Base-by-base conservation (phyloP, 1,140 invertebrate species). In the Ectropis grisescens region DNA sequence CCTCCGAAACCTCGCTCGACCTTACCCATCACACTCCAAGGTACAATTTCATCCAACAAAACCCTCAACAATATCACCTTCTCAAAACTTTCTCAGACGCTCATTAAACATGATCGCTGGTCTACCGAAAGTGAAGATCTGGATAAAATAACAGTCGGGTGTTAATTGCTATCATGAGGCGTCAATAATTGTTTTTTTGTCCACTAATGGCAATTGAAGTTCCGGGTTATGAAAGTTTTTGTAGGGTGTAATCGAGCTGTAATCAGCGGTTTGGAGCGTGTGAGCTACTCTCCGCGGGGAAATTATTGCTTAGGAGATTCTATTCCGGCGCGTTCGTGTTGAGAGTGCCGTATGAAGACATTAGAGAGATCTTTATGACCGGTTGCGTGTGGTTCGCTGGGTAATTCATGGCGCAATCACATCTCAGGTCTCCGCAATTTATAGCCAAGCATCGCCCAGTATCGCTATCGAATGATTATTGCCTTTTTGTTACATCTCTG, bases 111-210 rank as follows among this genome's bases (percentile, higher is more conserved):
- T 50, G 56, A 64, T 58, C 45, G 57, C 47, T 34, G 34, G 48
- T 58, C 51, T 49, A 53, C 52, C 50, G 44, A 61, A 66, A 57
- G 55, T 48, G 57, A 55, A 54, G 54, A 54, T 58, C 58, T 50
- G 47, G 42, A 43, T 23, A 47, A 54, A 62, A 62, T 58, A 61
- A 64, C 61, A 53, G 58, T 61, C 65, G 61, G 65, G 65, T 69
- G 68, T 59, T 72, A 72, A 72, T 69, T 70, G 64, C 64, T 65
- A 67, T 59, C 55, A 66, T 64, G 57, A 68, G 53, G 62, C 59
- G 57, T 65, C 59, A 69, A 69, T 72, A 69, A 70, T 70, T 60
- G 68, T 68, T 72, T 75, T 69, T 78, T 75, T 70, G 59, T 57
- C 45, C 43, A 62, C 57, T 61, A 60, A 60, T 57, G 51, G 53